Evolutionary conservation across 1,140 invertebrate species (phyloP).

Genomic region (Cydia fagiglandana): DNA sequence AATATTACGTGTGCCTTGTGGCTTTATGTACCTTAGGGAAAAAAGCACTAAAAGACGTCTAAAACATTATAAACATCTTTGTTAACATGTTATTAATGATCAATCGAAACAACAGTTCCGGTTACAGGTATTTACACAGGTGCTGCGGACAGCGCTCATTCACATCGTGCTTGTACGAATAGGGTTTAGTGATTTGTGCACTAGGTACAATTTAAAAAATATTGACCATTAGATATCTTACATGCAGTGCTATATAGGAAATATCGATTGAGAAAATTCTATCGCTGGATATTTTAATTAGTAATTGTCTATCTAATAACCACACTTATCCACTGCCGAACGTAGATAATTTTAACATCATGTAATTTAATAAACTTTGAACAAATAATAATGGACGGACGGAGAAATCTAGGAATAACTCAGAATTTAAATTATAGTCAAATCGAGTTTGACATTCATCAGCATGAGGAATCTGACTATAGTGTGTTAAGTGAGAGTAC

Average conservation of each 20-base stretch:
- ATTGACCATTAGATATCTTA: conserved; percentile 23
- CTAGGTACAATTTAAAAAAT: conserved; percentile 5
- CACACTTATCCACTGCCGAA: no score
- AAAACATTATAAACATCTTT: conserved; percentile 65
- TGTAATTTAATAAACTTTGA: neutral
- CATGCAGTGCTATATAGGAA: conserved; percentile 13
- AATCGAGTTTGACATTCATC: neutral
- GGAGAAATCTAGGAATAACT: conserved; percentile 22
- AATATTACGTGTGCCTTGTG: conserved; percentile 70
- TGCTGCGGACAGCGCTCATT: conserved; percentile 28
- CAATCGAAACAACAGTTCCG: conserved; percentile 49
- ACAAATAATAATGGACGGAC: conserved; percentile 15
- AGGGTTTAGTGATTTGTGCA: conserved; percentile 50
- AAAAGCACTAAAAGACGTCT: conserved; percentile 65
- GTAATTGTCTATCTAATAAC: neutral
- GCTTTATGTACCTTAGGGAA: conserved; percentile 61
- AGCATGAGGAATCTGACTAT: neutral
- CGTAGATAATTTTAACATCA: neutral
- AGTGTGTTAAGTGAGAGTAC: neutral
- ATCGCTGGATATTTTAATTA: neutral
- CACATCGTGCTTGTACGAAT: conserved; percentile 26
- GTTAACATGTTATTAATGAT: conserved; percentile 56
- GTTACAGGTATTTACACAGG: conserved; percentile 47
- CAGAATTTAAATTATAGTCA: neutral
- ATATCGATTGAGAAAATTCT: conserved; percentile 2